Evolutionary conservation across 2,113 vertebrate genomes (phyloP), one percentile per base, ranked within the genome.

Genomic region (Odobenus rosmarus): DNA sequence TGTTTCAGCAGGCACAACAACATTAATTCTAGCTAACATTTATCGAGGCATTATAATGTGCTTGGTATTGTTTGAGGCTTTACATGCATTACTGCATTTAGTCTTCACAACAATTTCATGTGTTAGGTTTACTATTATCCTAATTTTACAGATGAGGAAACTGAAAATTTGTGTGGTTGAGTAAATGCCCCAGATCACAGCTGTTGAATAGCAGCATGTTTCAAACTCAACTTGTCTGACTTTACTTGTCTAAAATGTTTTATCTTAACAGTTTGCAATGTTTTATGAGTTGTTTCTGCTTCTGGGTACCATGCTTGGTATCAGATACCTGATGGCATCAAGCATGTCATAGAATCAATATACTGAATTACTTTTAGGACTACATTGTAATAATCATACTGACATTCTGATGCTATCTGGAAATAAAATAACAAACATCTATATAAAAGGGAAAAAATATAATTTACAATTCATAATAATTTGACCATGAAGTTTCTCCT

Each of bases 321-420:
- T 93, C 53, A 85, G 12, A 72, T 55, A 42, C 31, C 59, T 88
- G 14, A 88, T 28, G 72, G n/a, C 13, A 88, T 49, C 19, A 23
- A 77, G 14, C 16, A 55, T 86, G 49, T 62, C 72, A 91, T 8
- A 80, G 59, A 94, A 82, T 81, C 33, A 81, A 88, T 21, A 84
- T 19, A n/a, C 5, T 81, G 74, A 86, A 94, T 80, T 89, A 67
- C 72, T 92, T 95, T 93, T 95, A 93, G 67, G 24, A 83, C 8
- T 79, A 24, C 7, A 49, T 39, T 80, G 19, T 13, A 46, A 46
- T 46, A 46, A 46, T 46, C 46, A 46, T 46, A 46, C 46, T 46
- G 46, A 46, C 46, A 46, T 46, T 46, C 46, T 84, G 7, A 39
- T 80, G 33, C 24, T 89, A 36, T 55, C 79, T 96, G 53, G 31